phyloP scores from a whole-genome alignment of 2,888 invertebrate genomes.

The Sarcophaga variegata region DNA sequence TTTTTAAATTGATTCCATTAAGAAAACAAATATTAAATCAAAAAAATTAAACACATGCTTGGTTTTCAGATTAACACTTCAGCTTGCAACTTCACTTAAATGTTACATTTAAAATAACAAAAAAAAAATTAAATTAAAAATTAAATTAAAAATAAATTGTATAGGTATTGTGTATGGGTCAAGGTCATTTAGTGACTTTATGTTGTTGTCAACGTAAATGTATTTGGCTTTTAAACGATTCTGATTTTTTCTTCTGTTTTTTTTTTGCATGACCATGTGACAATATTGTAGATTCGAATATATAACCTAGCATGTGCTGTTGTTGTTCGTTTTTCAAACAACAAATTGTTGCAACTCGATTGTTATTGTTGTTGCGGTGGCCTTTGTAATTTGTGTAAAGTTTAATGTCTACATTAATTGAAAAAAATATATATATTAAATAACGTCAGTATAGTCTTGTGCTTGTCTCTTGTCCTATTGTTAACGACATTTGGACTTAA shows the following conservation, averaged over 20 bases:
- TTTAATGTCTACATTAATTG: conserved; percentile 45
- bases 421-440: too few relatives aligned
- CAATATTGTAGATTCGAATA: neutral
- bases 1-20: too few relatives aligned
- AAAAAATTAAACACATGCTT: too few relatives aligned
- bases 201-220: conserved; percentile 11
- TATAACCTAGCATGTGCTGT: conserved; percentile 25
- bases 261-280: conserved; percentile 41
- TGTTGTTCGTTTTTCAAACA: conserved; percentile 3
- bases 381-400: neutral
- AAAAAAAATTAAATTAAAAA: neutral
- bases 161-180: conserved; percentile 13
- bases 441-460: neutral
- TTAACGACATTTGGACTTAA: conserved; percentile 25
- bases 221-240: neutral
- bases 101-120: neutral
- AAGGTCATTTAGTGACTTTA: conserved; percentile 53
- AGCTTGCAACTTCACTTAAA: too few relatives aligned
- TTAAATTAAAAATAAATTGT: neutral
- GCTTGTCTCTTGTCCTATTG: neutral
- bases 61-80: too few relatives aligned
- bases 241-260: conserved; percentile 36
- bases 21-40: too few relatives aligned
- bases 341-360: conserved; percentile 21
- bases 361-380: neutral